These are phyloP conservation scores for Helobdella robusta DNA, from an alignment of 2,888 invertebrate species.

Conservation along the genomic window DNA sequence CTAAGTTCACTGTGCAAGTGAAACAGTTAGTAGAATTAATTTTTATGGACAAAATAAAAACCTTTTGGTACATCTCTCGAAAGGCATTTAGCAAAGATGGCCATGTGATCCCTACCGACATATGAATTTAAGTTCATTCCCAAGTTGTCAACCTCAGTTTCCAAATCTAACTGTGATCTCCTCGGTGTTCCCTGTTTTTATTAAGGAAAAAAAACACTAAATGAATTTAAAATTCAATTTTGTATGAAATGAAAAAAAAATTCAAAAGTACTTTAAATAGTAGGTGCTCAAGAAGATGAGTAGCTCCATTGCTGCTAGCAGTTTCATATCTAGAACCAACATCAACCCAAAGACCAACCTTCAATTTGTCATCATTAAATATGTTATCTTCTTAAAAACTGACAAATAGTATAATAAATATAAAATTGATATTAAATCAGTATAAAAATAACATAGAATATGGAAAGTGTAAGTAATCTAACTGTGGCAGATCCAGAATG, in stretches of 20 bases:
- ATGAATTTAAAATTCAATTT: too few relatives aligned
- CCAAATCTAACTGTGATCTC: constrained; percentile 22
- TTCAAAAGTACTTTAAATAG: constrained; percentile 65
- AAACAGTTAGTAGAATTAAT: too few relatives aligned
- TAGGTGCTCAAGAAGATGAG: constrained; percentile 99
- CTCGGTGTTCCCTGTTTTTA: constrained; percentile 25
- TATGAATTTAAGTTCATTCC: constrained; percentile 26
- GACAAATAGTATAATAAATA: not conserved
- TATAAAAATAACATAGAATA: not conserved
- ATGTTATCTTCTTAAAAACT: not conserved
- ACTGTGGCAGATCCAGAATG: constrained; percentile 27
- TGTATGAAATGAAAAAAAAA: not conserved
- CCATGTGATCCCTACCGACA: constrained; percentile 24
- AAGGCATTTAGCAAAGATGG: constrained; percentile 27
- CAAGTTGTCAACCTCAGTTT: constrained; percentile 10
- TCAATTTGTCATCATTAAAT: constrained; percentile 20
- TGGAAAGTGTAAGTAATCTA: not conserved
- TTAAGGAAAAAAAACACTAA: too few relatives aligned
- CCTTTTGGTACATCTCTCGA: constrained; percentile 25
- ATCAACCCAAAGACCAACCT: constrained; percentile 81
- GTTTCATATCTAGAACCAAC: constrained; percentile 93
- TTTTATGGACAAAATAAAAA: too few relatives aligned
- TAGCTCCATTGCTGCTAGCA: constrained; percentile 87
- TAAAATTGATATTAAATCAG: not conserved
- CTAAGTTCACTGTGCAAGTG: too few relatives aligned